Base-by-base conservation (phyloP, 2,113 vertebrate species). In the Bujurquina vittata region DNA sequence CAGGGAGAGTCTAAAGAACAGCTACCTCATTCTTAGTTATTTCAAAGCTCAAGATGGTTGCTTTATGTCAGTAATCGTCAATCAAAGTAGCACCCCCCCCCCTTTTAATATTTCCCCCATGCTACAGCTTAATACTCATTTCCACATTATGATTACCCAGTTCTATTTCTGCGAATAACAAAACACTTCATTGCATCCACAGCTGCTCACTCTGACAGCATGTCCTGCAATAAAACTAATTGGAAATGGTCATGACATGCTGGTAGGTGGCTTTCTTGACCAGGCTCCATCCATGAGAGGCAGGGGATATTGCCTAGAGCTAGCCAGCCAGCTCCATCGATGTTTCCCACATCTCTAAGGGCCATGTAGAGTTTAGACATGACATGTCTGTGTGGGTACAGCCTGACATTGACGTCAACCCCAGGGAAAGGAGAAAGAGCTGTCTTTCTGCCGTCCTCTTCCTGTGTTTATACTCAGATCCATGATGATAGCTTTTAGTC, bases 401-500 rank as follows among this genome's bases (percentile, higher is more conserved):
- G 76, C 20, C 33, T 73, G 79, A 82, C 76, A 76, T 77, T 3
- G 10, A 79, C 76, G 35, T 18, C 22, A 83, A 17, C 79, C 72
- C 0, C 1, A 33, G 40, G 57, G 69, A 26, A 23, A 72, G 35
- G 29, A 54, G 59, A 17, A 58, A 46, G 26, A 23, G 29, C 75
- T 78, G 23, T 14, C 46, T 80, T 83, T 67, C n/a, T 40, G 1
- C 55, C 43, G 67, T 33, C 20, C 23, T 31, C 35, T 33, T 8
- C 29, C 73, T 26, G 7, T 40, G 10, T 79, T 84, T 17, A 52
- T 20, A 7, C 20, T 5, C 11, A 23, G 7, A 2, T 73, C 26
- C 8, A 10, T 76, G 67, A 72, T 43, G 72, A 56, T 8, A 23
- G 10, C 43, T 15, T 6, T n/a, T 40, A 4, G n/a, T 57, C 10